Evolutionary conservation across 2,797 vertebrate genomes (phyloP), one percentile per base, ranked within the genome.

Genomic region (Enteromius argenteus): DNA sequence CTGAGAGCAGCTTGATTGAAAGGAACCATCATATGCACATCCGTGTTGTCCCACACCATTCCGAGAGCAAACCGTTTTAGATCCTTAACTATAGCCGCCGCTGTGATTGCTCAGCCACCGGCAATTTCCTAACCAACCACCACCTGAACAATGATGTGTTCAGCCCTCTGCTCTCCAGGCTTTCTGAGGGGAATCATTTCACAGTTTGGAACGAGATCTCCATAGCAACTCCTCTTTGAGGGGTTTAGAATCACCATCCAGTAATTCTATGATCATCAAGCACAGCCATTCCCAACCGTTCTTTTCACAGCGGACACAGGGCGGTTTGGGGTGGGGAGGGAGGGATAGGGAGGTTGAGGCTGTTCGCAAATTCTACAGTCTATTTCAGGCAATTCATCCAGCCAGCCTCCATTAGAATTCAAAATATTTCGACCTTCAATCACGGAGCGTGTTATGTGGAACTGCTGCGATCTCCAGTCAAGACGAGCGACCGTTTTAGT

Each of bases 361-460:
- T 97, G 96, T 96, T 96, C 96, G 32, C 95, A 97, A 97, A 98
- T 97, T 98, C 97, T 98, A 96, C 96, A 97, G 97, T 98, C 97
- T 98, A 98, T 99, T 99, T 98, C 97, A 98, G 96, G 97, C 97
- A 98, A 99, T 99, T 99, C 97, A 98, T 99, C 97, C 96, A 94
- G 95, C 85, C 97, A 95, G 97, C 80, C 96, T 96, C 97, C 96
- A 99, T 99, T 99, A 99, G 97, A 99, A 99, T 99, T 99, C 98
- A 98, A 99, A 99, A 99, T 99, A 99, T 99, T 99, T 98, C 98
- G 97, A 99, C 98, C 98, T 99, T 99, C 98, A 99, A 99, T 99
- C 98, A 99, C 97, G 91, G 96, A 97, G 96, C 97, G 96, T 97
- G 97, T 98, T 98, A 99, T 98, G 97, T 97, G 96, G 96, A 97